Evolutionary conservation across 2,888 invertebrate genomes (phyloP).

Genomic region (Embidobia sp.): DNA sequence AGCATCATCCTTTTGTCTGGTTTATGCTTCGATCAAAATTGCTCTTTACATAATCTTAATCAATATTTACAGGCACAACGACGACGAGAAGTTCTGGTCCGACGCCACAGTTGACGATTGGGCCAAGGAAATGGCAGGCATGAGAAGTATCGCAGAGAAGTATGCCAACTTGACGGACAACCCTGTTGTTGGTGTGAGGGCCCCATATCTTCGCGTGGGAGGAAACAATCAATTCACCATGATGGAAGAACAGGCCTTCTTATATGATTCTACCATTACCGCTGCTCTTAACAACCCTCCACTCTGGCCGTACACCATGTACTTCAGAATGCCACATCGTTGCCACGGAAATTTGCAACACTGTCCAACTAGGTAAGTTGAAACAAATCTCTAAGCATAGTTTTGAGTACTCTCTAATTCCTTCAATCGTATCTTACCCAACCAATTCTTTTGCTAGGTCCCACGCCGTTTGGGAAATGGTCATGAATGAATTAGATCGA

Average conservation of each 20-base stretch:
- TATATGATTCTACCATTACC: conserved; percentile 97
- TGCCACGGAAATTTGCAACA: conserved; percentile 96
- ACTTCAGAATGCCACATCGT: conserved; percentile 97
- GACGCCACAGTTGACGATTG: conserved; percentile 95
- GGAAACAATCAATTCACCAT: conserved; percentile 98
- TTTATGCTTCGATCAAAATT: not conserved
- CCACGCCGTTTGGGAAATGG: conserved; percentile 98
- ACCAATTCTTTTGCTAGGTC: conserved; percentile 83
- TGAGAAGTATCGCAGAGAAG: conserved; percentile 94
- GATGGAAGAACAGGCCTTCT: conserved; percentile 98
- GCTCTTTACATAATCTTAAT: not conserved
- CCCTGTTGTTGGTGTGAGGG: conserved; percentile 94
- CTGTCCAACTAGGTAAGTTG: conserved; percentile 89
- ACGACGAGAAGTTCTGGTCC: conserved; percentile 96
- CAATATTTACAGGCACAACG: conserved; percentile 88
- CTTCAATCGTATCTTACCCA: too few relatives aligned
- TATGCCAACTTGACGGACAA: conserved; percentile 95
- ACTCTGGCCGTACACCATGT: conserved; percentile 99
- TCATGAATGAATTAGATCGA: conserved; percentile 95
- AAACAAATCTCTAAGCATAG: too few relatives aligned
- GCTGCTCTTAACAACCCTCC: conserved; percentile 95
- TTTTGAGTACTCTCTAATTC: not conserved
- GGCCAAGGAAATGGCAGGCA: conserved; percentile 97
- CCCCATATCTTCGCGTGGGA: conserved; percentile 94
- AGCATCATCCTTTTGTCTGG: conserved; percentile 80